A percentile compares a stretch with the other conserved stretches of the same genome.
phyloP scores from a whole-genome alignment of 2,113 vertebrate genomes.

The Nematolebias whitei region DNA sequence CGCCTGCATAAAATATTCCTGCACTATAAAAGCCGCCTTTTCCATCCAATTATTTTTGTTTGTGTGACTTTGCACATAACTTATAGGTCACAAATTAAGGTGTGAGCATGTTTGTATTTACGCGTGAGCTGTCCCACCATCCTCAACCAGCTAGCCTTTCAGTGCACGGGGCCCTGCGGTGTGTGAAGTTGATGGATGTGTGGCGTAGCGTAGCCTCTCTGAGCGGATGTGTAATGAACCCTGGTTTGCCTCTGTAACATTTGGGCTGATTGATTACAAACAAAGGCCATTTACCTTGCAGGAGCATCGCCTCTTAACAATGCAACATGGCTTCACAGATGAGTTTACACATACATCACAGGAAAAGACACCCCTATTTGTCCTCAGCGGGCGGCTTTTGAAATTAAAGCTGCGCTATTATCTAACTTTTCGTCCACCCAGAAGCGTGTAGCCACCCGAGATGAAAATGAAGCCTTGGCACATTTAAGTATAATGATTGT shows the following conservation, averaged over 20 bases:
- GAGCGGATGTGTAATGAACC: slow-evolving; percentile 73
- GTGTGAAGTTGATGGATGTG: slow-evolving; percentile 68
- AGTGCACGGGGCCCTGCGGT: slow-evolving; percentile 11
- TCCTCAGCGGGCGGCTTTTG: slow-evolving; percentile 17
- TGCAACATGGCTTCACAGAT: slow-evolving; percentile 41
- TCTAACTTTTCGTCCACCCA: slow-evolving; percentile 26
- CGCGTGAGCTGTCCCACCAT: slow-evolving; percentile 1
- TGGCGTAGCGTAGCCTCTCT: slow-evolving; percentile 47
- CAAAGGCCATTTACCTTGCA: slow-evolving; percentile 65
- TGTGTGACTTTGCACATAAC: slow-evolving; percentile 55
- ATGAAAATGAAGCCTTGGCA: neutral
- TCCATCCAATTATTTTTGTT: slow-evolving; percentile 33
- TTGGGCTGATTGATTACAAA: slow-evolving; percentile 74
- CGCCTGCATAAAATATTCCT: slow-evolving; percentile 41
- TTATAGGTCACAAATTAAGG: slow-evolving; percentile 41
- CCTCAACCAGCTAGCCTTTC: slow-evolving; percentile 29
- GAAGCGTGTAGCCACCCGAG: neutral
- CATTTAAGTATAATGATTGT: slow-evolving; percentile 5
- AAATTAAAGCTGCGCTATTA: slow-evolving; percentile 35
- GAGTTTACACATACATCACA: slow-evolving; percentile 29
- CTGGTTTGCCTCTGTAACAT: slow-evolving; percentile 62
- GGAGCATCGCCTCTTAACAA: slow-evolving; percentile 53
- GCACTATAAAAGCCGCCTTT: slow-evolving; percentile 36
- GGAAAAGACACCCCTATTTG: slow-evolving; percentile 25
- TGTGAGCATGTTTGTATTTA: slow-evolving; percentile 23